Base-by-base conservation (phyloP, 2,797 vertebrate species). In the Geotrypetes seraphini region DNA sequence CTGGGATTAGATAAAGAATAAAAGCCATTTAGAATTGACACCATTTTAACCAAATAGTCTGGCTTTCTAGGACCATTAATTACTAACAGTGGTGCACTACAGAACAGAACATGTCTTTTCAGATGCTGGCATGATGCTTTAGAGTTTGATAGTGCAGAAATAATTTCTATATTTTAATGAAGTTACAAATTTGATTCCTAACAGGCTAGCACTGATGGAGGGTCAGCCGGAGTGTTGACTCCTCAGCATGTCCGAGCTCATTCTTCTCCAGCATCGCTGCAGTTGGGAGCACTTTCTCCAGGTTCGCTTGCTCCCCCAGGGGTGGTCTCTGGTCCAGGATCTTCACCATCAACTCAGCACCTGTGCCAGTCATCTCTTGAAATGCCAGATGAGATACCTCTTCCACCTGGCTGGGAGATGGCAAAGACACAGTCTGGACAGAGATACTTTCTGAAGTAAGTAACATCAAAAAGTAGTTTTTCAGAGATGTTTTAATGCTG, bases 381-480 rank as follows among this genome's bases (percentile, higher is more conserved):
- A 75, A 94, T 94, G 52, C 87, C 91, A 2, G 92, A 96, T 4
- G 91, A 96, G 6, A 78, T 95, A 14, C 90, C 91, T 28, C 75
- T 96, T 56, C 92, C 92, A 9, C 86, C 86, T 3, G 92, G 89
- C 19, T 96, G 92, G 92, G 92, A 96, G 67, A 95, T 96, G 92
- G 92, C 92, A 24, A 96, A 96, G 69, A 96, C 92, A 1, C 77
- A 87, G 2, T 89, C 90, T 19, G 92, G 92, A 40, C 92, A 96
- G 61, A 85, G 88, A 63, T 96, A 96, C 65, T 96, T 96, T 45
- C 83, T 96, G 50, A 96, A 96, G 92, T 96, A 85, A 88, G 94
- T 88, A 27, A 25, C 23, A 36, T 11, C 5, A 19, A 15, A 15
- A 16, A n/a, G 7, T 19, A 17, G 5, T 13, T 22, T 12, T 13